These are phyloP conservation scores for Siphamia tubifer DNA, from an alignment of 2,113 vertebrate species.

Conservation along the genomic window DNA sequence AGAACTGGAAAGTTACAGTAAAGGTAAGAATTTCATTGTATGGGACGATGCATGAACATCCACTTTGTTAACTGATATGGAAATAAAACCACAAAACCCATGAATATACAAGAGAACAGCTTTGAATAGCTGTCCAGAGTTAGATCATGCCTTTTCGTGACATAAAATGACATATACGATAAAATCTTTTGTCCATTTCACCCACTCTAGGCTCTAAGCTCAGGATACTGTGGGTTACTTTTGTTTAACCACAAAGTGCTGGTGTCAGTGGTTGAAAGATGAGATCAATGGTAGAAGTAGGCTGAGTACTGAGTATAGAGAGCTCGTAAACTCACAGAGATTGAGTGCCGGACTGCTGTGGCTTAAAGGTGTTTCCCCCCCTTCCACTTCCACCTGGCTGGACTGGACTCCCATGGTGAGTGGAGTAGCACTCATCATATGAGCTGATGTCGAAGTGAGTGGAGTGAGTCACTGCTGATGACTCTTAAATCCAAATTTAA, in stretches of 20 bases:
- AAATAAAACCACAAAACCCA: too few species aligned
- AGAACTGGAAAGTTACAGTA: too few species aligned
- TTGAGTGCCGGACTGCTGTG: not conserved
- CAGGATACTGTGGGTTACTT: not conserved
- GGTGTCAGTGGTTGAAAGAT: not conserved
- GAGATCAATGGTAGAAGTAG: not conserved
- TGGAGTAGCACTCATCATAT: slow-evolving; percentile 2
- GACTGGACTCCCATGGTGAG: slow-evolving; percentile 29
- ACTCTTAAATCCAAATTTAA: slow-evolving; percentile 31
- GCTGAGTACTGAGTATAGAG: not conserved
- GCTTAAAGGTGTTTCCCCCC: not conserved
- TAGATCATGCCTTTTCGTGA: too few species aligned
- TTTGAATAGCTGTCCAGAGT: too few species aligned
- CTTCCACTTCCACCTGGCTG: slow-evolving; percentile 4
- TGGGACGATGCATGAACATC: too few species aligned
- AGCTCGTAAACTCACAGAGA: not conserved
- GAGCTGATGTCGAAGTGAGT: slow-evolving; percentile 51
- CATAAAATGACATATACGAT: too few species aligned
- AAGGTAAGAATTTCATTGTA: too few species aligned
- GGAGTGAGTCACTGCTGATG: slow-evolving; percentile 38
- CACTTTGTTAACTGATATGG: too few species aligned
- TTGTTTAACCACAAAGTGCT: not conserved
- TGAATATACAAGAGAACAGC: too few species aligned
- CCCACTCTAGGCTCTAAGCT: too few species aligned
- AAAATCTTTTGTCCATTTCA: too few species aligned